Base-by-base conservation (phyloP, 2,113 vertebrate species). In the Phainopepla nitens region DNA sequence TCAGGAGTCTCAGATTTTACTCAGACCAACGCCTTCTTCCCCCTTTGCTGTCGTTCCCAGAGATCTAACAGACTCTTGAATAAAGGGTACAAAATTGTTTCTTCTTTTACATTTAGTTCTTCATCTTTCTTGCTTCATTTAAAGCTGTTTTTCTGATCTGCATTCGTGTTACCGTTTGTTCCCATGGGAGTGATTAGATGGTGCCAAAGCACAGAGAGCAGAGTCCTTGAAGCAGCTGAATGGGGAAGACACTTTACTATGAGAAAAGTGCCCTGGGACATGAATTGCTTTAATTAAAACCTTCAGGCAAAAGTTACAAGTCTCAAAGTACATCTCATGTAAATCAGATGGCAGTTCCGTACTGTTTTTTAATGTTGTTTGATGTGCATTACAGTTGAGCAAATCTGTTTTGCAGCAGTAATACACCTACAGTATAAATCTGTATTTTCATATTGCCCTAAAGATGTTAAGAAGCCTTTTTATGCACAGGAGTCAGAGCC, bases 251-350 rank as follows among this genome's bases (percentile, higher is more conserved):
- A 3, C 68, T 79, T 93, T 82, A 31, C 35, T 85, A 84, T 36
- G 24, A 66, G 91, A 64, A 71, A 83, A 90, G 56, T 77, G 93
- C 87, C 75, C 76, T 90, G 91, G 86, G 85, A 81, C 85, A 54
- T 49, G 85, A 95, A 68, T 68, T 90, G 82, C 92, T 96, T 94
- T 90, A 94, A 94, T 96, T 95, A 88, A 93, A 93, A 81, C 72
- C 89, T 82, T 60, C 68, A 82, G 85, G 96, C 94, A 66, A 69
- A 86, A 93, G 92, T 85, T 90, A 89, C 45, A 91, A 92, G 73
- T 91, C 83, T 96, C 90, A 54, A 81, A 97, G 93, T 88, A 89
- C 71, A 69, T 92, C 82, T 93, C 84, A 82, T 93, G 83, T 82
- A 95, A 92, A 89, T 92, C 78, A 91, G 86, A 89, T 73, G 31